Evolutionary conservation across 2,797 vertebrate genomes (phyloP), one percentile per base, ranked within the genome.

Genomic region (Falco concolor): DNA sequence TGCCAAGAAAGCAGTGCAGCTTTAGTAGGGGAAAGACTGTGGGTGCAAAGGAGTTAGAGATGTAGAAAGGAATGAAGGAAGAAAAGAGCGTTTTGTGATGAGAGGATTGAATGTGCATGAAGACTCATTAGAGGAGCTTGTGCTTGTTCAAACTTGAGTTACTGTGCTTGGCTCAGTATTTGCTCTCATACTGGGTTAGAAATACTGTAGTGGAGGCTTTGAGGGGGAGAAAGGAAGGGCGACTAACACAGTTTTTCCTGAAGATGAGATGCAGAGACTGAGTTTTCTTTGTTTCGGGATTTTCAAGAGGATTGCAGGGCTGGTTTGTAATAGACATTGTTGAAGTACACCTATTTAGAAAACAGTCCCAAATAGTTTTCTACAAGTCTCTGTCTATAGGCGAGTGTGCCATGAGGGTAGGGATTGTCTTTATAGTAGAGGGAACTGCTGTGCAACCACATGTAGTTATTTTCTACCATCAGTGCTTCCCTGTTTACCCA

Each of bases 111-210:
- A 40, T 69, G 42, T 45, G 14, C 8, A 1, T 50, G n/a, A 38
- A 44, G 32, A 22, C 30, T 69, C 21, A 6, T 6, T 19, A 57
- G 67, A 72, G 47, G 52, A 59, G 19, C 34, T 81, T 63, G 44
- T 57, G 24, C 34, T 81, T 86, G 22, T 69, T 75, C 1, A 3
- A 36, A 42, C 25, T 36, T 22, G 45, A 61, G 34, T 86, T 80
- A 4, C 34, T 44, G 47, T 81, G 23, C 28, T 84, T 68, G 63
- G 42, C 65, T 90, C 56, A 28, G 50, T 70, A 12, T 36, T 85
- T 63, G 34, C 32, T 36, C 22, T 36, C 0, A 0, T 28, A 3
- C 0, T 2, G 25, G 12, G 5, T 76, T 84, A 64, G 63, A 36
- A 82, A 34, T 56, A 3, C n/a, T 28, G 13, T 32, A 56, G 27